These are phyloP conservation scores for Callorhinus ursinus DNA, from an alignment of 2,113 vertebrate species.

Conservation along the genomic window DNA sequence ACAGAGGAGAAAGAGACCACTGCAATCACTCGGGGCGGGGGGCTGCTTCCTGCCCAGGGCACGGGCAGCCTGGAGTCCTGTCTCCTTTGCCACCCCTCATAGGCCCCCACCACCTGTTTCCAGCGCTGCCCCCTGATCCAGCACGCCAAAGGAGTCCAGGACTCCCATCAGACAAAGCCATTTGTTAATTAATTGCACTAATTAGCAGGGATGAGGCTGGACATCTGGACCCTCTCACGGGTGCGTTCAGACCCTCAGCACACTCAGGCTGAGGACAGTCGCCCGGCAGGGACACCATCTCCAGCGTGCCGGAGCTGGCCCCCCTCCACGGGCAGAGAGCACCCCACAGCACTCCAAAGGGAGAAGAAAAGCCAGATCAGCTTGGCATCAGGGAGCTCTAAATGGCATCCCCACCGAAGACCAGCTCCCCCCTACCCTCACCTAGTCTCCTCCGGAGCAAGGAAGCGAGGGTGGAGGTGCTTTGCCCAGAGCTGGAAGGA, in stretches of 20 bases:
- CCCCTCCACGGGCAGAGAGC: not conserved
- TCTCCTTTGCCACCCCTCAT: conserved; percentile 34
- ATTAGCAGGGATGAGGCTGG: conserved; percentile 92
- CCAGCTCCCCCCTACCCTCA: too few relatives aligned
- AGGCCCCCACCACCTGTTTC: not conserved
- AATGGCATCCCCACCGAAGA: not conserved
- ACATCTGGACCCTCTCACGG: conserved; percentile 91
- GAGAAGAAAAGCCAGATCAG: not conserved
- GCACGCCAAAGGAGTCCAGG: conserved; percentile 22
- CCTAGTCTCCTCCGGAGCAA: not conserved
- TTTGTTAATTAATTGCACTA: conserved; percentile 94
- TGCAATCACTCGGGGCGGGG: not conserved
- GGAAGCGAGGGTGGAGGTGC: not conserved
- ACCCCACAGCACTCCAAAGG: not conserved
- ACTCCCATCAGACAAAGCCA: conserved; percentile 80
- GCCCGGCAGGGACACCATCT: conserved; percentile 65
- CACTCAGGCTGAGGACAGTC: conserved; percentile 70
- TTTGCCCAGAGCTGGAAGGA: not conserved
- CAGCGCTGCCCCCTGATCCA: not conserved
- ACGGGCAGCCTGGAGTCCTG: not conserved
- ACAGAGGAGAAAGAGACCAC: not conserved
- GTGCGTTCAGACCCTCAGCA: conserved; percentile 68
- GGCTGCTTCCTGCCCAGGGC: not conserved
- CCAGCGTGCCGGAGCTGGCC: not conserved
- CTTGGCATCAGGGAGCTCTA: not conserved